These are phyloP conservation scores for Didymodactylos carnosus DNA, from an alignment of 2,888 invertebrate genomes.

Conservation along the genomic window DNA sequence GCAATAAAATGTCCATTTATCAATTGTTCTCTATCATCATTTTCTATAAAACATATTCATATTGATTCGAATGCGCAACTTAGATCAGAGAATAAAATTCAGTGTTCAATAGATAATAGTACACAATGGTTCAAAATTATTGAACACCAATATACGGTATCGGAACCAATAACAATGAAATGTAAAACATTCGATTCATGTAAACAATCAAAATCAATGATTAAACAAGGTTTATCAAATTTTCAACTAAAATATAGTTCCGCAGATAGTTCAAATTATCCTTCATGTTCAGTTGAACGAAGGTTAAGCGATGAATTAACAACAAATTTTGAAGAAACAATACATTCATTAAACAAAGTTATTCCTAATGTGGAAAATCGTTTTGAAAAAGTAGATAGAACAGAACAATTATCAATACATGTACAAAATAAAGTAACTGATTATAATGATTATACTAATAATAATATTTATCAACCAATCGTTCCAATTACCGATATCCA, in stretches of 20 bases:
- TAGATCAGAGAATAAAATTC: neutral
- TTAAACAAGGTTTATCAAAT: neutral
- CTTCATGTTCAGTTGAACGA: neutral
- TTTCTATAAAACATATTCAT: neutral
- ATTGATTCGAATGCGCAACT: neutral
- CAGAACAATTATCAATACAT: neutral
- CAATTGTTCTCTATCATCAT: neutral
- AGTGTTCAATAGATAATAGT: neutral
- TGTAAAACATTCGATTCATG: neutral
- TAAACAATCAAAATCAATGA: neutral
- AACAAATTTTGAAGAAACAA: neutral
- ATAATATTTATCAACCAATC: too few species aligned
- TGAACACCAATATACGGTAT: neutral
- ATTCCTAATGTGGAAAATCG: neutral
- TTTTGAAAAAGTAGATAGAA: neutral
- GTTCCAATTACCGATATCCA: too few species aligned
- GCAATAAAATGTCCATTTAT: neutral
- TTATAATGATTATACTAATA: neutral
- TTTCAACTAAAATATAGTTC: neutral
- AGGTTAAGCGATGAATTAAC: neutral
- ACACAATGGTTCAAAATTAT: neutral
- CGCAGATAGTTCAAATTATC: neutral
- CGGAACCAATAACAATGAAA: neutral
- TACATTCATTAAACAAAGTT: neutral
- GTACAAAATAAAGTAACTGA: too few species aligned